phyloP scores from a whole-genome alignment of 2,888 invertebrate species.

The Pseudoips prasinana region DNA sequence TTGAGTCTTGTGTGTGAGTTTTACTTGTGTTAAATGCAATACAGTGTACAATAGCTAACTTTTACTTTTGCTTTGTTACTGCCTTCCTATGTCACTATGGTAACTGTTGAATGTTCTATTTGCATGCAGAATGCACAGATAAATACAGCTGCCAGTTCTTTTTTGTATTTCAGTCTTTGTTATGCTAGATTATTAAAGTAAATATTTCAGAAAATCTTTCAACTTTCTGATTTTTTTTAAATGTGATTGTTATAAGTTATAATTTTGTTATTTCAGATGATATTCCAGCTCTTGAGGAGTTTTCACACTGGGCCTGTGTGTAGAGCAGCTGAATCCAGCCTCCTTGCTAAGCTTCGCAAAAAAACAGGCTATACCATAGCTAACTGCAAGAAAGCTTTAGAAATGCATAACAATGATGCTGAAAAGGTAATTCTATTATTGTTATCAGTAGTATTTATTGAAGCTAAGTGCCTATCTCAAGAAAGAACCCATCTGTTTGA shows the following conservation, averaged over 20 bases:
- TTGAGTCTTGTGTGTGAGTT: constrained; percentile 28
- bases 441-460: background rate
- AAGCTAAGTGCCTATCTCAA: no score
- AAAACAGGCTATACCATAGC: constrained; percentile 97
- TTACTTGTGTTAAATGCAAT: constrained; percentile 8
- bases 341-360: constrained; percentile 92
- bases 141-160: no score
- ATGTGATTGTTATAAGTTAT: no score
- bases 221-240: no score
- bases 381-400: constrained; percentile 97
- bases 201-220: no score
- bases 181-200: no score
- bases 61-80: background rate
- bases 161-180: no score
- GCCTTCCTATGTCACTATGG: no score
- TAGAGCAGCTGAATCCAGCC: constrained; percentile 85
- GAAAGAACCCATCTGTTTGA: no score
- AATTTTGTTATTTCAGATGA: constrained; percentile 74
- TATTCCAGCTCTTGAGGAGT: constrained; percentile 81
- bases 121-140: no score
- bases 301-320: constrained; percentile 80
- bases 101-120: no score
- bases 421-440: constrained; percentile 83
- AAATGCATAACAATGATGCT: constrained; percentile 93
- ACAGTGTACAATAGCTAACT: constrained; percentile 1